A percentile compares a stretch with the other conserved stretches of the same genome.
These are phyloP conservation scores for Stichopus chloronotus DNA, from an alignment of 35 echinoderm and acorn worm genomes.

Conservation along the genomic window DNA sequence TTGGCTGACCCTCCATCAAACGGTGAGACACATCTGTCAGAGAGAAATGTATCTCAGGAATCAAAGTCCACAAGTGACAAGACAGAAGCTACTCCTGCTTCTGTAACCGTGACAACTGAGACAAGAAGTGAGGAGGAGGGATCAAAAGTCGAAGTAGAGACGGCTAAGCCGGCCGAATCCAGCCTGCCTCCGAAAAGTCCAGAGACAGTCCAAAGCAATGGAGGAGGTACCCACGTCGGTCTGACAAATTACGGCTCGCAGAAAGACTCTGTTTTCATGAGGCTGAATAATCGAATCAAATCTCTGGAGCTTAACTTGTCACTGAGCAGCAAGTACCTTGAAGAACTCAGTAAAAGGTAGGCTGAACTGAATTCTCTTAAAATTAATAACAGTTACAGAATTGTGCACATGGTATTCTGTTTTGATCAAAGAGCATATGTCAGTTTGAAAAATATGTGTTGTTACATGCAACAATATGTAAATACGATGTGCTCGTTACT, in stretches of 20 bases:
- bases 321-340: conserved; percentile 85
- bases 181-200: neutral
- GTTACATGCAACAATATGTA: no score
- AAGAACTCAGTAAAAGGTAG: conserved; percentile 97
- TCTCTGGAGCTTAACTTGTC: conserved; percentile 92
- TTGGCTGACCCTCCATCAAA: neutral
- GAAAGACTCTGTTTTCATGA: conserved; percentile 98
- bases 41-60: neutral
- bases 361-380: neutral
- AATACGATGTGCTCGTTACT: no score
- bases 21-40: neutral
- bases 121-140: conserved; percentile 6
- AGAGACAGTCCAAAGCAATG: neutral
- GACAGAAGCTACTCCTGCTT: neutral
- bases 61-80: neutral
- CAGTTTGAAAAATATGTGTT: neutral
- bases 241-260: conserved; percentile 49
- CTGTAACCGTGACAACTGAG: neutral
- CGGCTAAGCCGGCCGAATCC: neutral
- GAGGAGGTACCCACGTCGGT: neutral
- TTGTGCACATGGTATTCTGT: no score
- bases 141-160: conserved; percentile 19
- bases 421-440: neutral
- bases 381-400: neutral
- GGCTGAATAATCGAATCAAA: conserved; percentile 98